Base-by-base conservation (phyloP, 2,113 vertebrate genomes). In the Etheostoma cragini region DNA sequence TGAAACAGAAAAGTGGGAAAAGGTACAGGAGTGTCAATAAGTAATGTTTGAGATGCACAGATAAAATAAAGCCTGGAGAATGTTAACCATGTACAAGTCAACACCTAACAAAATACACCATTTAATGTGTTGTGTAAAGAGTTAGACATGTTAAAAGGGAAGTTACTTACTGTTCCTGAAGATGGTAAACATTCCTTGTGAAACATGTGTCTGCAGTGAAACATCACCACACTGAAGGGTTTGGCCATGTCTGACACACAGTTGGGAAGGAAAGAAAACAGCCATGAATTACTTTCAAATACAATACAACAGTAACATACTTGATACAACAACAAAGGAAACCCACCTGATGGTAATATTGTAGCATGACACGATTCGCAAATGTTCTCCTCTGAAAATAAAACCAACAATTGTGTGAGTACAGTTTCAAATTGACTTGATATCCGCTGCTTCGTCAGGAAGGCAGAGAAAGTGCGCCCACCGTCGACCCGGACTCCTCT, bases 141-240 rank as follows among this genome's bases (percentile, higher is more conserved):
- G 69, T 26, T 22, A 68, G 16, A 54, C 4, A 3, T 13, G 58
- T 15, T 24, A 12, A 1, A 15, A 4, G 22, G 6, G 38, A 63
- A 17, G 30, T 45, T 78, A 87, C 97, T 96, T 94, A 99, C 98
- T 60, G 94, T 91, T 94, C 95, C 96, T 38, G 96, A 87, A 21
- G 96, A 95, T 0, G 97, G 97, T 67, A 99, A 95, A 89, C 98
- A 99, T 78, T 99, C 98, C 83, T 97, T 99, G 88, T 99, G 98
- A 90, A 99, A 99, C 98, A 99, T 98, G 58, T 99, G 98, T 78
- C 98, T 97, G 94, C 98, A 99, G 91, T 99, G 96, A 90, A 99
- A 99, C 81, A 98, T 96, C 19, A 98, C 95, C 87, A 97, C 92
- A 0, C 90, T 96, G 94, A 97, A 98, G 56, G 95, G 86, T 84